Conservation (phyloP, 1,140 invertebrate species). For the Maconellicoccus hirsutus region DNA sequence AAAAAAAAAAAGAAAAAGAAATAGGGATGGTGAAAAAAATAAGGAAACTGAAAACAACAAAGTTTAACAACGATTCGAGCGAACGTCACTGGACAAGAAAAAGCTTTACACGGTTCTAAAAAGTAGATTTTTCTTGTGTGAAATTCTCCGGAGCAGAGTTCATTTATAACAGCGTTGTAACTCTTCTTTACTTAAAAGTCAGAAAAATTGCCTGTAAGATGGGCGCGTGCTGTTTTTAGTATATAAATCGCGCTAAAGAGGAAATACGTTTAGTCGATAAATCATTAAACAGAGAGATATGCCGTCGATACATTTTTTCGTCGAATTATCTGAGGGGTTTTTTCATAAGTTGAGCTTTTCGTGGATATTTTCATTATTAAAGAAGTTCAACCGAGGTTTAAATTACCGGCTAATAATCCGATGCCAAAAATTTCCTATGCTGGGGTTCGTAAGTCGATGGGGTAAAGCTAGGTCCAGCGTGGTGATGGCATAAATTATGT, state of each 20-base stretch:
- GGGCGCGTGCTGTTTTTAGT: background rate
- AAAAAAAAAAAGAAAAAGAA: no score
- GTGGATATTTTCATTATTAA: no score
- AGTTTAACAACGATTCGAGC: background rate
- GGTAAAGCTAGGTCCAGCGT: no score
- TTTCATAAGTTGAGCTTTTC: no score
- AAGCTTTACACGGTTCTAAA: background rate
- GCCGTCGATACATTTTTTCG: background rate
- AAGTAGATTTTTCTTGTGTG: background rate
- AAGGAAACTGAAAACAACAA: background rate
- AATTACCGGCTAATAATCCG: no score
- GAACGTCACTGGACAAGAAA: slow-evolving; percentile 8
- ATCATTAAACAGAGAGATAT: background rate
- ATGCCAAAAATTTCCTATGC: no score
- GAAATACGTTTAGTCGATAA: background rate
- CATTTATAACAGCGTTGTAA: background rate
- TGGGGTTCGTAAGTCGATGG: no score
- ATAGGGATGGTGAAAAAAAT: no score
- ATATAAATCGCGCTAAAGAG: background rate
- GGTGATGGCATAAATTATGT: no score
- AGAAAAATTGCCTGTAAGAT: background rate
- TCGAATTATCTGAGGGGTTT: no score
- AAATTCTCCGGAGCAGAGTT: background rate
- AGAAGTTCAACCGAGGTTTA: no score
- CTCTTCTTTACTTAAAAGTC: background rate